Percentiles rank a stretch among this genome's conserved stretches.
Conservation (phyloP, 2,888 invertebrate genomes). For the Agrilus mali region DNA sequence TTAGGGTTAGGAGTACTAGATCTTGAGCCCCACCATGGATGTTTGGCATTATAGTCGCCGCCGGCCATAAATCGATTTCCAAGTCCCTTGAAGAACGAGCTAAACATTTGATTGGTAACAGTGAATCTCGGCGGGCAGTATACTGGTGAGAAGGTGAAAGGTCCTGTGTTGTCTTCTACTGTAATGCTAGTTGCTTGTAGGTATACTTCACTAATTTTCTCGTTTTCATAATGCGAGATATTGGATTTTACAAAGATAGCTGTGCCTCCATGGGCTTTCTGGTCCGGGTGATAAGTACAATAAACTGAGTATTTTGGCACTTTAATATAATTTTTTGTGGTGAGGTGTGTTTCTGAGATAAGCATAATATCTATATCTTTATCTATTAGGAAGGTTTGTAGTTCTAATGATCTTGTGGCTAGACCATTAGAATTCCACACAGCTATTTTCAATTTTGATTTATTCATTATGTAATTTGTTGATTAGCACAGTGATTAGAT, state of each 20-base stretch:
- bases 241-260: neutral
- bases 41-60: slow-evolving; percentile 5
- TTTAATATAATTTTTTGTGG: neutral
- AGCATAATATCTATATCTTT: neutral
- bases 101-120: slow-evolving; percentile 10
- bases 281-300: neutral
- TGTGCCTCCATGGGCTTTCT: neutral
- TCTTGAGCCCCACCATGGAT: too few relatives aligned
- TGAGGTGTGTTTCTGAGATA: neutral
- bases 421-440: neutral
- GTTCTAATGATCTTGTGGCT: neutral
- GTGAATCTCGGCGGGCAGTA: slow-evolving; percentile 11
- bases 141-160: slow-evolving; percentile 9
- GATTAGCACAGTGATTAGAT: neutral
- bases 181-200: slow-evolving; percentile 11
- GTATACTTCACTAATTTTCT: too few relatives aligned
- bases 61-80: slow-evolving; percentile 9
- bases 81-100: slow-evolving; percentile 9
- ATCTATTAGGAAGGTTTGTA: neutral
- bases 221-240: too few relatives aligned
- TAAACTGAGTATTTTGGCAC: neutral
- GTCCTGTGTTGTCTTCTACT: slow-evolving; percentile 6
- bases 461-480: neutral
- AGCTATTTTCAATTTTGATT: neutral
- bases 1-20: slow-evolving; percentile 5